phyloP scores from a whole-genome alignment of 2,113 vertebrate genomes.

The Jaculus jaculus region DNA sequence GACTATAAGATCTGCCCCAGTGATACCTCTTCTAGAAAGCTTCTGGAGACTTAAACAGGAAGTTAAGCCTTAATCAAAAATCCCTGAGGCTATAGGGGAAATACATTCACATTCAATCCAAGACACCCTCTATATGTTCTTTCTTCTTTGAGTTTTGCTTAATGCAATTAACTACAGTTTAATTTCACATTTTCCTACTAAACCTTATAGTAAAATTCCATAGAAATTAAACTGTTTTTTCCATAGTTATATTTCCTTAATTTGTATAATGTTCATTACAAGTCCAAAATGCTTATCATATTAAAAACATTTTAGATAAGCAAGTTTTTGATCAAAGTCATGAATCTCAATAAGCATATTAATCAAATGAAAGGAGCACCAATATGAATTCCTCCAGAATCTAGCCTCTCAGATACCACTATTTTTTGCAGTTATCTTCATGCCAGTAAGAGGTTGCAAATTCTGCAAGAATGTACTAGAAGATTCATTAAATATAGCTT shows the following conservation, averaged over 20 bases:
- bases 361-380: background rate
- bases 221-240: background rate
- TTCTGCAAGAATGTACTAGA: background rate
- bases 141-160: background rate
- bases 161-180: background rate
- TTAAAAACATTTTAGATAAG: background rate
- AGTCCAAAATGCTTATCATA: background rate
- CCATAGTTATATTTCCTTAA: background rate
- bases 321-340: background rate
- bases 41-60: too few relatives aligned
- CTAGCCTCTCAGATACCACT: background rate
- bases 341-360: background rate
- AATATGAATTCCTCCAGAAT: background rate
- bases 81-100: too few relatives aligned
- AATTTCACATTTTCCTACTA: background rate
- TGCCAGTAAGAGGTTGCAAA: background rate
- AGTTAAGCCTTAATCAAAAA: too few relatives aligned
- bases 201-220: background rate
- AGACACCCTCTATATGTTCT: background rate
- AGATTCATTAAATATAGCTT: background rate
- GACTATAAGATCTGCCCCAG: too few relatives aligned
- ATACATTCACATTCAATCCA: too few relatives aligned
- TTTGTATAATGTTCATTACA: background rate
- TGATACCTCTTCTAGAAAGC: too few relatives aligned
- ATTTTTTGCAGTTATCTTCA: background rate